Conservation (phyloP, 1,140 invertebrate genomes). For the Galleria mellonella region DNA sequence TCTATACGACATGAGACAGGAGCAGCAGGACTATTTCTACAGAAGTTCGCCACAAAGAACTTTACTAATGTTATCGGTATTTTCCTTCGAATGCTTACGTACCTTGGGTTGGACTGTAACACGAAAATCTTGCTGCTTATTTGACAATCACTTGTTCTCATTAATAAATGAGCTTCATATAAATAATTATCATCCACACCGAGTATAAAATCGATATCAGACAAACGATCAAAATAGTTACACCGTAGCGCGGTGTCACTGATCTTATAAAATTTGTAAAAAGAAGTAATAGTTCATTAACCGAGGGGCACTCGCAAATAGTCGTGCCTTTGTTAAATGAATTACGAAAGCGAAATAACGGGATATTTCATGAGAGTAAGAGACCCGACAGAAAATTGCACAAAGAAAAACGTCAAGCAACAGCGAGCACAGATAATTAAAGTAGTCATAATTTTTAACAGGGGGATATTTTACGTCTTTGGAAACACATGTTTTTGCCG, state of each 20-base stretch:
- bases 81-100: constrained; percentile 16
- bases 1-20: background rate
- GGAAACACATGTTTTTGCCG: too few species aligned
- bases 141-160: constrained; percentile 38
- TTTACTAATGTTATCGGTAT: constrained; percentile 2
- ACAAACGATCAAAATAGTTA: constrained; percentile 38
- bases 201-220: constrained; percentile 65
- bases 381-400: constrained; percentile 56
- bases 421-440: constrained; percentile 29
- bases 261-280: constrained; percentile 24
- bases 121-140: constrained; percentile 50
- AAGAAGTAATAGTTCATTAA: constrained; percentile 33
- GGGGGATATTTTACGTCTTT: too few species aligned
- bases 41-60: constrained; percentile 4
- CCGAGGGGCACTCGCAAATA: constrained; percentile 34
- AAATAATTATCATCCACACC: constrained; percentile 49
- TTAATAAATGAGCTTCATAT: constrained; percentile 65
- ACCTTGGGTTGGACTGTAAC: constrained; percentile 58
- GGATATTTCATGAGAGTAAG: constrained; percentile 46
- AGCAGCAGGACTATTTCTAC: background rate
- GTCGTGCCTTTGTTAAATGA: constrained; percentile 59
- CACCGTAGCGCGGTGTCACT: constrained; percentile 35
- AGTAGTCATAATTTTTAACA: too few species aligned
- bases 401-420: constrained; percentile 61
- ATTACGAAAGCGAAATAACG: constrained; percentile 63